phyloP scores from a whole-genome alignment of 2,888 invertebrate species.

The Chelonus formosanus region DNA sequence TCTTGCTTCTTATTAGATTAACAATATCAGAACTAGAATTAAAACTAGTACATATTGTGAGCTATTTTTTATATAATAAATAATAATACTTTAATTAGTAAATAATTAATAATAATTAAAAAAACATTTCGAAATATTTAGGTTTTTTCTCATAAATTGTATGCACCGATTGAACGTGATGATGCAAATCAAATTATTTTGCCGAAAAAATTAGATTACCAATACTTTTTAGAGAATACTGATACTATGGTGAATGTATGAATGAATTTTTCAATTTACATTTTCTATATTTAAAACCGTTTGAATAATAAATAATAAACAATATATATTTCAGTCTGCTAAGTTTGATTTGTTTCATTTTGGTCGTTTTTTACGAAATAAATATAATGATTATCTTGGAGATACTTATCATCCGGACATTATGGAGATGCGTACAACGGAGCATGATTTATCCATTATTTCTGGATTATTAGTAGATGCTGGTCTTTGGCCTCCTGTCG shows the following conservation, averaged over 20 bases:
- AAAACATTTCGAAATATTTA: slow-evolving; percentile 34
- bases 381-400: slow-evolving; percentile 67
- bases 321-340: slow-evolving; percentile 64
- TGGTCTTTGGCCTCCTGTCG: slow-evolving; percentile 73
- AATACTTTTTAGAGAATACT: slow-evolving; percentile 43
- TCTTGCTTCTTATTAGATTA: background rate
- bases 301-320: slow-evolving; percentile 3
- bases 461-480: slow-evolving; percentile 75
- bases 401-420: slow-evolving; percentile 63
- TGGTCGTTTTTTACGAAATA: slow-evolving; percentile 66
- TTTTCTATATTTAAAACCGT: background rate
- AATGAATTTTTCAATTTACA: slow-evolving; percentile 21
- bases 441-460: slow-evolving; percentile 79
- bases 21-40: slow-evolving; percentile 29
- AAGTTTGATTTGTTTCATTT: slow-evolving; percentile 67
- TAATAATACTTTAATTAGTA: background rate
- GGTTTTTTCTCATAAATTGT: slow-evolving; percentile 50
- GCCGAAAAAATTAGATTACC: slow-evolving; percentile 44
- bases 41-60: slow-evolving; percentile 50
- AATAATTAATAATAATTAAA: background rate
- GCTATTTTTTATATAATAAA: slow-evolving; percentile 21
- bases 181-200: slow-evolving; percentile 22
- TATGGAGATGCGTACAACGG: slow-evolving; percentile 69
- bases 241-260: slow-evolving; percentile 48
- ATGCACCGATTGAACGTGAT: slow-evolving; percentile 42